Percentiles rank a stretch among this genome's conserved stretches.
Conservation (phyloP, 2,888 invertebrate genomes). For the Embidobia sp. region DNA sequence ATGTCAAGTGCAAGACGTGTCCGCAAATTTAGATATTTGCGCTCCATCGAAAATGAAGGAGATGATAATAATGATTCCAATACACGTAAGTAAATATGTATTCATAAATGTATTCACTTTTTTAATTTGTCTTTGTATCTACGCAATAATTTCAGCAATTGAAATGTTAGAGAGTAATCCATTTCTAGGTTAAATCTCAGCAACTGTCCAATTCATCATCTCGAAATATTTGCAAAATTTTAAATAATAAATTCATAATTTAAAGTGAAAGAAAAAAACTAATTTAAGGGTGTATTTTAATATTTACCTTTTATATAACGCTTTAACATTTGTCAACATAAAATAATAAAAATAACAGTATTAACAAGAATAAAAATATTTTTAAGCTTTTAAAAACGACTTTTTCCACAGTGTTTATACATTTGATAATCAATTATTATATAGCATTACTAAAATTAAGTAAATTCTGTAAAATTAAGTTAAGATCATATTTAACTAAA, state of each 20-base stretch:
- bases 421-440: too few relatives aligned
- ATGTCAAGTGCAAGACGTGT: background rate
- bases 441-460: too few relatives aligned
- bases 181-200: too few relatives aligned
- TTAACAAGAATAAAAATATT: background rate
- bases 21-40: background rate
- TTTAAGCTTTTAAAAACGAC: background rate
- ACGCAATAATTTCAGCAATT: too few relatives aligned
- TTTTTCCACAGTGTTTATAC: too few relatives aligned
- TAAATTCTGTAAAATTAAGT: too few relatives aligned
- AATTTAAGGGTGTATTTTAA: too few relatives aligned
- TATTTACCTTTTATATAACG: background rate
- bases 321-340: background rate
- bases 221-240: background rate
- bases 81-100: slow-evolving; percentile 2
- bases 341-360: too few relatives aligned
- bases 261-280: too few relatives aligned
- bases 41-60: background rate
- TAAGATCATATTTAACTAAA: too few relatives aligned
- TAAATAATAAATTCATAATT: background rate
- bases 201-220: background rate
- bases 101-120: background rate
- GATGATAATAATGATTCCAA: background rate
- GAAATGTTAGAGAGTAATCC: too few relatives aligned
- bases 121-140: too few relatives aligned